phyloP scores from a whole-genome alignment of 2,888 invertebrate species.

The Melanotus villosus region DNA sequence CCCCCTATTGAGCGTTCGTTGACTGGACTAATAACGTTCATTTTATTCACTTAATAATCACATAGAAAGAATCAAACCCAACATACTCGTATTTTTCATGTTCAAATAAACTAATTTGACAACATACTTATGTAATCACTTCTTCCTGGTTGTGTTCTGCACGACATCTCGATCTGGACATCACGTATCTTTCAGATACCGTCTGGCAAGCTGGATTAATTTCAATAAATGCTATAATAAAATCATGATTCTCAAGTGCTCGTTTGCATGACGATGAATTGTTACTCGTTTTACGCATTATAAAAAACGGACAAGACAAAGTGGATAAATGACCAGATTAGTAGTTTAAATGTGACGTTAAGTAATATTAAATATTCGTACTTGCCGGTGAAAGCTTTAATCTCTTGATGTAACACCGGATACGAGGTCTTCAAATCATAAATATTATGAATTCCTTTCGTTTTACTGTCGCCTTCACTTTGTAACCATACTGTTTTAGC shows the following conservation, averaged over 20 bases:
- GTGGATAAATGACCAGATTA: conserved; percentile 19
- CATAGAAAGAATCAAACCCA: no score
- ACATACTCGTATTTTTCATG: no score
- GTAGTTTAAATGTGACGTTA: conserved; percentile 5
- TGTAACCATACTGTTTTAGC: neutral
- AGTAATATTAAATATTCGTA: conserved; percentile 21
- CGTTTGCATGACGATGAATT: neutral
- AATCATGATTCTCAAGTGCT: neutral
- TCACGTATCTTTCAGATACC: no score
- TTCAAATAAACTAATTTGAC: no score
- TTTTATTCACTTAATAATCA: no score
- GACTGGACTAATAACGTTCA: no score
- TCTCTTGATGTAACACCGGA: conserved; percentile 24
- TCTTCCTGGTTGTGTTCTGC: no score
- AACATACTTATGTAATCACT: no score
- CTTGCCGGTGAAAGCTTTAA: conserved; percentile 16
- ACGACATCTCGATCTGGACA: no score
- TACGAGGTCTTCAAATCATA: conserved; percentile 10
- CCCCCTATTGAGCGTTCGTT: no score
- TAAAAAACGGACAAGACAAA: conserved; percentile 4
- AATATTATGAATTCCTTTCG: conserved; percentile 27
- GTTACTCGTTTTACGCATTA: neutral
- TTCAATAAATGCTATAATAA: neutral
- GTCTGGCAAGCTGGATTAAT: no score
- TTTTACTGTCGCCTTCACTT: conserved; percentile 18